These are phyloP conservation scores for Artemisiospiza belli DNA, from an alignment of 2,113 vertebrate genomes.

Conservation along the genomic window DNA sequence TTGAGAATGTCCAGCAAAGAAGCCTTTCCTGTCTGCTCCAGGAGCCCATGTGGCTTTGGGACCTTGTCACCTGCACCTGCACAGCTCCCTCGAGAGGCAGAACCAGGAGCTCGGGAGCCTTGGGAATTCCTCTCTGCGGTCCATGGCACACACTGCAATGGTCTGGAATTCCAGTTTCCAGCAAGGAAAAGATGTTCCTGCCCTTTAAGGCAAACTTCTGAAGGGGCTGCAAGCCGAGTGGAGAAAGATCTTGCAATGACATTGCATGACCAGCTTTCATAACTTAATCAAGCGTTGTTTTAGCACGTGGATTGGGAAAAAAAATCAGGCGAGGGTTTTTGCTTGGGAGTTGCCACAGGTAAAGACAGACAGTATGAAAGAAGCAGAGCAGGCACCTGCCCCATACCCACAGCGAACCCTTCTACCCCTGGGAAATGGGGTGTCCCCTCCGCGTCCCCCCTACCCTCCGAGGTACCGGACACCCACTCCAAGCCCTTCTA, in stretches of 20 bases:
- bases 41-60: fast-evolving
- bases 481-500: background rate
- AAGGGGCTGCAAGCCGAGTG: background rate
- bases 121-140: background rate
- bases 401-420: background rate
- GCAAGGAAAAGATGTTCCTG: background rate
- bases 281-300: background rate
- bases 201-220: background rate
- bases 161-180: background rate
- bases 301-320: fast-evolving
- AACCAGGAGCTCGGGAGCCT: fast-evolving
- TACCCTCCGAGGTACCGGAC: background rate
- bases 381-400: background rate
- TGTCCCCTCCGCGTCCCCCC: no score
- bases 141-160: background rate
- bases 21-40: background rate
- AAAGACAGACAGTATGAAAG: background rate
- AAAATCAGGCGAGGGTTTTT: background rate
- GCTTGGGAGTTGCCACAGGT: background rate
- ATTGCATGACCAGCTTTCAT: background rate
- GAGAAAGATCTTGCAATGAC: background rate
- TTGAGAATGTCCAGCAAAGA: background rate
- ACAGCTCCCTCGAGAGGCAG: fast-evolving
- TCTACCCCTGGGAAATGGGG: background rate
- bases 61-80: background rate